Base-by-base conservation (phyloP, 2,113 vertebrate species). In the Callipepla squamata region DNA sequence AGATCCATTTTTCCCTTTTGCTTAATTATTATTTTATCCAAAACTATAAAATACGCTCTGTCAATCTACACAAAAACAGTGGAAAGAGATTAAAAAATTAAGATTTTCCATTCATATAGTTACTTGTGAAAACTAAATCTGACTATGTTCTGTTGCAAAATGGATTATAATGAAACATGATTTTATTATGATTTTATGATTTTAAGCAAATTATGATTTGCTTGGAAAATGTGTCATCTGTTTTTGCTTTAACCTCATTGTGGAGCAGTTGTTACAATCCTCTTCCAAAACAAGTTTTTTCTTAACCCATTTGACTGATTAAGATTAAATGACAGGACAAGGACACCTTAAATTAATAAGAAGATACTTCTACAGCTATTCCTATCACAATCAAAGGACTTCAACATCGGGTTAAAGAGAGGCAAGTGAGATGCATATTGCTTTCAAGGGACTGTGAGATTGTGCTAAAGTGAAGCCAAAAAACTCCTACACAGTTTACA, bases 231-330 rank as follows among this genome's bases (percentile, higher is more conserved):
- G 7, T 87, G 62, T 92, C 40, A 73, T 88, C 61, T 65, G 6
- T 61, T 92, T 92, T 93, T 87, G 8, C 53, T 87, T 78, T 79
- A 93, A 81, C 62, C 14, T 79, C 61, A 38, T 65, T 84, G 88
- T 45, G 28, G 14, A 89, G 3, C 7, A 84, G 68, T 65, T 79
- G 69, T 92, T 40, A 89, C 50, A 86, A 85, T 5, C 2, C 1
- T 53, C 66, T 75, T 87, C 58, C 40, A 38, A 30, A 45, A 4
- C 7, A 88, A 79, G 4, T 36, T 89, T 73, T 87, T 89, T 18
- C 62, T 87, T 76, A 65, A 69, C 26, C 21, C 18, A 53, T 81
- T 86, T 92, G 75, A 55, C 63, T 72, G 75, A 61, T 59, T 67
- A 70, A 90, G 62, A 75, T 68, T 90, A 92, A 84, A 92, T 45